Evolutionary conservation across 2,888 invertebrate genomes (phyloP).

Genomic region (Luffia ferchaultella): DNA sequence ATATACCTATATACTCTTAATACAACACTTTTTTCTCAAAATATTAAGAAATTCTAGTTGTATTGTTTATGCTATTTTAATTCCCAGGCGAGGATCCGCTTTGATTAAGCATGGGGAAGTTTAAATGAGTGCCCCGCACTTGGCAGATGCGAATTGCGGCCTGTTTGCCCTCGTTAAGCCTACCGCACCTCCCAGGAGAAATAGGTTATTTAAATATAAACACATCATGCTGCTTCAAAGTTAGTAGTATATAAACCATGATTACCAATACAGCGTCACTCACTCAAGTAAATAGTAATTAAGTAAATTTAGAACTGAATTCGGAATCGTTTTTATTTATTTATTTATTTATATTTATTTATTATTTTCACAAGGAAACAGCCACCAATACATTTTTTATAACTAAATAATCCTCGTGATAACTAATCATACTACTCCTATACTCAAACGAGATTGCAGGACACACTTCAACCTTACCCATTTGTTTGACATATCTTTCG

Average conservation of each 20-base stretch:
- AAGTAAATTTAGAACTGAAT: background rate
- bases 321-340: background rate
- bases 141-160: background rate
- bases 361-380: too few species aligned
- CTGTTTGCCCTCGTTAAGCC: background rate
- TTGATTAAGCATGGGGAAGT: background rate
- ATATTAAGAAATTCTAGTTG: too few species aligned
- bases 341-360: background rate
- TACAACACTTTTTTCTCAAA: too few species aligned
- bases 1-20: too few species aligned
- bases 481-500: too few species aligned
- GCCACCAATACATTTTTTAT: too few species aligned
- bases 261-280: background rate
- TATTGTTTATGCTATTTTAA: background rate
- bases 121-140: too few species aligned
- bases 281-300: background rate
- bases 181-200: background rate
- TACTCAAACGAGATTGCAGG: too few species aligned
- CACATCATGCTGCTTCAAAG: background rate
- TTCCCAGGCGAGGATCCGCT: background rate
- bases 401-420: too few species aligned
- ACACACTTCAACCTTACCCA: too few species aligned
- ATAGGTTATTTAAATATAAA: background rate
- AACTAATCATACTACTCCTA: too few species aligned
- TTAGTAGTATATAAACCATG: too few species aligned